phyloP scores from a whole-genome alignment of 2,113 vertebrate species.

The Candoia aspera region DNA sequence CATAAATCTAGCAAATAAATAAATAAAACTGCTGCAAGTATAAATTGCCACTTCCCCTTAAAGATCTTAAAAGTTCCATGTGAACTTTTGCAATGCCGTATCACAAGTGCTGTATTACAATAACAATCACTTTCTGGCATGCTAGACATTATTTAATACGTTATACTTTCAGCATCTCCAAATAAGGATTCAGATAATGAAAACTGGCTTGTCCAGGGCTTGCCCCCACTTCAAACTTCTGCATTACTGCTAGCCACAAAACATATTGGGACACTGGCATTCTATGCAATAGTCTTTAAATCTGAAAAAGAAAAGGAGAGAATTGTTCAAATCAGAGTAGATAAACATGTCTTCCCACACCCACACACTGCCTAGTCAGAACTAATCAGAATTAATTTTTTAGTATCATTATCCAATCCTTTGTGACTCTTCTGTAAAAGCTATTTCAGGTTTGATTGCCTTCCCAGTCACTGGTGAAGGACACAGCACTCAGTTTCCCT shows the following conservation, averaged over 20 bases:
- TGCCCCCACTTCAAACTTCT: conserved; percentile 8
- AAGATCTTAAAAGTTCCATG: not conserved
- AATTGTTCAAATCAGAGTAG: conserved; percentile 44
- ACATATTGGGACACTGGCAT: conserved; percentile 22
- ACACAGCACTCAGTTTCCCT: conserved; percentile 70
- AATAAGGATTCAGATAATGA: conserved; percentile 1
- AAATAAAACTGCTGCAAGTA: not conserved
- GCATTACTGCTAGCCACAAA: conserved; percentile 23
- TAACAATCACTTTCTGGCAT: not conserved
- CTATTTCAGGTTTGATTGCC: conserved; percentile 53
- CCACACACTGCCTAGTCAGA: conserved; percentile 27
- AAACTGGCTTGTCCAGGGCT: accelerated
- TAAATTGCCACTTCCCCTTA: not conserved
- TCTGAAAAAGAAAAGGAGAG: conserved; percentile 13
- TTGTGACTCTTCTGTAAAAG: conserved; percentile 40
- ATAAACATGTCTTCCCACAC: conserved; percentile 40
- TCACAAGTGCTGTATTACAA: not conserved
- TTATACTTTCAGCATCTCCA: conserved; percentile 17
- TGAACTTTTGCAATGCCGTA: not conserved
- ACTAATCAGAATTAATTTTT: conserved; percentile 56
- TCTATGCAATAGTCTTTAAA: conserved; percentile 17
- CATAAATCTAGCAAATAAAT: not conserved
- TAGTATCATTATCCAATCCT: conserved; percentile 32
- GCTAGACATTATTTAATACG: conserved; percentile 17
- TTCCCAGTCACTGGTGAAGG: conserved; percentile 69